A percentile compares a stretch with the other conserved stretches of the same genome.
phyloP scores from a whole-genome alignment of 1,140 invertebrate species.

The Phocides pigmalion region DNA sequence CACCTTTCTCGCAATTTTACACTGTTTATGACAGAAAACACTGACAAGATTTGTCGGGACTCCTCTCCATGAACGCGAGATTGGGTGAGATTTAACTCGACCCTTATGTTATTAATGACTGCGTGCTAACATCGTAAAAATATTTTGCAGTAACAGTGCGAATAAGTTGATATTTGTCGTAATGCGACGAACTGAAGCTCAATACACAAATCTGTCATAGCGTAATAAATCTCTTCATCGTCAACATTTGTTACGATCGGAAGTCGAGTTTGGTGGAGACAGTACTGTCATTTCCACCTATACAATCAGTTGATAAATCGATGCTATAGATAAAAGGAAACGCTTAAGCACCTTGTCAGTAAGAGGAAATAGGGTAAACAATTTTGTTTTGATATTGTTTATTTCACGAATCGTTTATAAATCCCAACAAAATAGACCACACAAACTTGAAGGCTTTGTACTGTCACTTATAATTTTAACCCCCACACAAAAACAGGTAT shows the following conservation, averaged over 20 bases:
- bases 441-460: too few species aligned
- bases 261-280: neutral
- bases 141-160: too few species aligned
- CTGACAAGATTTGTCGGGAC: too few species aligned
- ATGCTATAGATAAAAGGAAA: neutral
- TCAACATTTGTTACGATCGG: conserved; percentile 8
- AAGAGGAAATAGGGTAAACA: conserved; percentile 1
- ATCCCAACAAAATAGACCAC: neutral
- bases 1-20: too few species aligned
- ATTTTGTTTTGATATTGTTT: neutral
- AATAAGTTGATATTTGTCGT: neutral
- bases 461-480: too few species aligned
- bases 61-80: too few species aligned
- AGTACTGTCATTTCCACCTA: conserved; percentile 6
- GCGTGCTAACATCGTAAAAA: too few species aligned
- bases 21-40: too few species aligned
- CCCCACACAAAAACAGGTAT: too few species aligned
- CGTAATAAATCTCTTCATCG: conserved; percentile 11
- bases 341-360: neutral
- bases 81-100: too few species aligned
- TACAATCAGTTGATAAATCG: conserved; percentile 19
- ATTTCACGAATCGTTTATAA: neutral
- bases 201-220: conserved; percentile 6
- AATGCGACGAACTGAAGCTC: neutral
- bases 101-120: too few species aligned